Evolutionary conservation across 2,888 invertebrate genomes (phyloP).

Genomic region (Salticus scenicus): DNA sequence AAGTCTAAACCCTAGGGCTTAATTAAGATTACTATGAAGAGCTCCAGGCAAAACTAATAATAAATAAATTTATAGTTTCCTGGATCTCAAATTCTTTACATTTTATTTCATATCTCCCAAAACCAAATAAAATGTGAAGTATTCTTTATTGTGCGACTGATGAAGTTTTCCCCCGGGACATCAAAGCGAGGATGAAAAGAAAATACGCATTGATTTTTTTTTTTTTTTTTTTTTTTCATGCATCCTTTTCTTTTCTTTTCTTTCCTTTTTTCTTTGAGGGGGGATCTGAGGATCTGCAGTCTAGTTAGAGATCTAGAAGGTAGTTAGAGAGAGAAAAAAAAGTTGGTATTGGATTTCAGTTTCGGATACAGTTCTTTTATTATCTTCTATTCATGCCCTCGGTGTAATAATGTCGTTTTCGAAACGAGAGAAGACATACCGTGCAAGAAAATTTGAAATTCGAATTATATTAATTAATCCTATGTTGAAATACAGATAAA

Average conservation of each 20-base stretch:
- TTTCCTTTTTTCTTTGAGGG: background rate
- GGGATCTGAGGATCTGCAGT: background rate
- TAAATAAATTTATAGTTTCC: too few species aligned
- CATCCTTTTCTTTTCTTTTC: background rate
- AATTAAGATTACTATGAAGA: too few species aligned
- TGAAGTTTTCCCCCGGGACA: background rate
- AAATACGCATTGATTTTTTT: background rate
- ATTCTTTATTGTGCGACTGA: background rate
- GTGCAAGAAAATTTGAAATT: background rate
- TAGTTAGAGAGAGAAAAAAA: background rate
- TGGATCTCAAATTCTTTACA: too few species aligned
- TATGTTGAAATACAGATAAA: too few species aligned
- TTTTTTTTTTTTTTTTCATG: background rate
- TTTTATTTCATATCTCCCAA: too few species aligned
- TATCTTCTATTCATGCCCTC: background rate
- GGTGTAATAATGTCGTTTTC: background rate
- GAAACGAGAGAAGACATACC: background rate
- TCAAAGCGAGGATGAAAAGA: background rate
- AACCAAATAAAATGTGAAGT: background rate
- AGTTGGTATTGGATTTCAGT: background rate
- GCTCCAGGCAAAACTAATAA: too few species aligned
- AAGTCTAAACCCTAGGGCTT: too few species aligned
- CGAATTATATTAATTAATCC: background rate
- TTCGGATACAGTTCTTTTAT: background rate
- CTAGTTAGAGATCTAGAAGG: background rate